Evolutionary conservation across 2,113 vertebrate genomes (phyloP), one percentile per base, ranked within the genome.

Genomic region (Jacana jacana): DNA sequence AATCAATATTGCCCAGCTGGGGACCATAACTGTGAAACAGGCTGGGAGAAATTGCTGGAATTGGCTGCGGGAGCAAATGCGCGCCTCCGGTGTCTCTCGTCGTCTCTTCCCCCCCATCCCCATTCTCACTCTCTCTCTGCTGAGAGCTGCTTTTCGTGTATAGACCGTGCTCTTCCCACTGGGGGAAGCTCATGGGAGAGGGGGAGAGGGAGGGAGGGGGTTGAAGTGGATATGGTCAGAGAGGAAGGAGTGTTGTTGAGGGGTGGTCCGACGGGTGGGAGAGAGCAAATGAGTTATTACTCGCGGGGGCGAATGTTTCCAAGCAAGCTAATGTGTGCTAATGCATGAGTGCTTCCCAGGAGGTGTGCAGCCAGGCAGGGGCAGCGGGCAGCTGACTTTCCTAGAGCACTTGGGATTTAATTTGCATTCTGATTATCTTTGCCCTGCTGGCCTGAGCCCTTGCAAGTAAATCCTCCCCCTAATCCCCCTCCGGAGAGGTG

Each of bases 341-440:
- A 95, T 86, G 90, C 88, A 55, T 3, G 31, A 93, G 94, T 55
- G 91, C 91, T 24, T 77, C 94, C 95, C 94, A 25, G 89, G 95
- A 83, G 92, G 79, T 14, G 44, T 37, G 90, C 94, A 88, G 94
- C 95, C 77, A 22, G 92, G 71, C 90, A 79, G 12, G 51, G 84
- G 69, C 93, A 49, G 70, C 39, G 77, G 80, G 69, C 96, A 92
- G 93, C 94, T 80, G 93, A 89, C 76, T 88, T 70, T 61, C 84
- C 2, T 35, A 17, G 78, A 89, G 93, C 89, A 7, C 87, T 82
- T 42, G 75, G 89, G 89, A 66, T 83, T 81, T 46, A 22, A 93
- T 96, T 94, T 96, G 92, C 95, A 95, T 96, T 82, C 95, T 94
- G 75, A 96, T 96, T 89, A 77, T 96, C 93, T 87, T n/a, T 89